Conservation (phyloP, 2,797 vertebrate species). For the Sarcophilus harrisii region DNA sequence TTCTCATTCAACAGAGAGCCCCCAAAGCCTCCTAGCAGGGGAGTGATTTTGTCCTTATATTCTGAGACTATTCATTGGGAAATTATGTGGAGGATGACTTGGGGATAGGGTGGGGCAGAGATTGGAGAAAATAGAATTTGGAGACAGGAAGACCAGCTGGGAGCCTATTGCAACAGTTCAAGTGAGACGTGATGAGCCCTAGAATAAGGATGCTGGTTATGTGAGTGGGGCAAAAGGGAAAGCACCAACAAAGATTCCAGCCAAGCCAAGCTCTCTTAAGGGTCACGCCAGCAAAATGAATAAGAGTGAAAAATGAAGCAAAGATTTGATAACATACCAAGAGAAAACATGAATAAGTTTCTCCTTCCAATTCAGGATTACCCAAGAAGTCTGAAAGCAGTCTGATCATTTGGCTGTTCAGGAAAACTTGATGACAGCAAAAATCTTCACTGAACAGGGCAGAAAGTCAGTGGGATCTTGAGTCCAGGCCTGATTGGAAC, state of each 20-base stretch:
- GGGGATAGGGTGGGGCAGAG: not conserved
- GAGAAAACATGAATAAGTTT: not conserved
- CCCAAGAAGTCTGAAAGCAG: not conserved
- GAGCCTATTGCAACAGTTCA: not conserved
- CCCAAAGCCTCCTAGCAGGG: not conserved
- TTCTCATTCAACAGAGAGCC: not conserved
- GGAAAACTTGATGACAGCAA: not conserved
- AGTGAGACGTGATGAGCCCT: not conserved
- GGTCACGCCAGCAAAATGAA: not conserved
- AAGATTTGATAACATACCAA: not conserved
- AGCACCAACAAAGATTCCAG: not conserved
- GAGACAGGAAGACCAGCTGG: not conserved
- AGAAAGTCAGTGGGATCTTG: not conserved
- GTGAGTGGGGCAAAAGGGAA: not conserved
- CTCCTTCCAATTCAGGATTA: not conserved
- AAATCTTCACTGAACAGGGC: not conserved
- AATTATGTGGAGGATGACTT: not conserved
- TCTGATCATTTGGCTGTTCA: not conserved
- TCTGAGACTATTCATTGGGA: not conserved
- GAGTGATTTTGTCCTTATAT: not conserved
- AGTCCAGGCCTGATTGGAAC: not conserved
- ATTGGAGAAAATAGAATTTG: not conserved
- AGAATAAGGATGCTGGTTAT: not conserved
- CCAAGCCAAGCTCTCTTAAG: not conserved
- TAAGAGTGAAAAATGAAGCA: not conserved